phyloP scores from a whole-genome alignment of 2,797 vertebrate species.

The Decapterus maruadsi region DNA sequence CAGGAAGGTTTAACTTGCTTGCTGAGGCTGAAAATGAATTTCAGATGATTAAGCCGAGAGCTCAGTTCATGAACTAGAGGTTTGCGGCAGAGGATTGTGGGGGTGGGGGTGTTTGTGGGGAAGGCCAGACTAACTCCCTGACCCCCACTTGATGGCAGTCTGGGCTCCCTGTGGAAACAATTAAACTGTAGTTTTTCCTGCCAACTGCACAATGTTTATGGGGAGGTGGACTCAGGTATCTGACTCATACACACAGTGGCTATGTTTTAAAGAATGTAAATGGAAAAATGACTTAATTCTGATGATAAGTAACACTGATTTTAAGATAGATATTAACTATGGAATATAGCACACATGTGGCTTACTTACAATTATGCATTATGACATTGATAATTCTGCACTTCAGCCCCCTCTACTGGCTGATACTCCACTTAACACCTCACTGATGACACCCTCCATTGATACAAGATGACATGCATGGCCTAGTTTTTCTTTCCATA shows the following conservation, averaged over 20 bases:
- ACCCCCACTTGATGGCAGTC: not conserved
- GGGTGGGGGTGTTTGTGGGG: not conserved
- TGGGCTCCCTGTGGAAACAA: not conserved
- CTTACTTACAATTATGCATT: not conserved
- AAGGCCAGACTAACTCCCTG: not conserved
- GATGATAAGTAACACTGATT: not conserved
- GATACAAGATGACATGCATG: not conserved
- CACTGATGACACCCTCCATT: not conserved
- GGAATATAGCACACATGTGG: not conserved
- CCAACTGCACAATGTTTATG: not conserved
- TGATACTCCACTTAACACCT: not conserved
- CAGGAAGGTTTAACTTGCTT: not conserved
- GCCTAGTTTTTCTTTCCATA: not conserved
- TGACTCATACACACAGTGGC: not conserved
- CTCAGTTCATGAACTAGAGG: not conserved
- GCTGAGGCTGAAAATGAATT: constrained; percentile 7
- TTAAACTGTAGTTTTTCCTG: not conserved
- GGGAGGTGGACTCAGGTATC: not conserved
- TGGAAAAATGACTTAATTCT: not conserved
- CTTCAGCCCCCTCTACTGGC: constrained; percentile 42
- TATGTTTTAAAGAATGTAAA: not conserved
- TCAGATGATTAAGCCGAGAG: not conserved
- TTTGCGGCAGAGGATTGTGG: not conserved
- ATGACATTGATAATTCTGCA: not conserved
- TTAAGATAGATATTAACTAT: not conserved